Evolutionary conservation across 2,113 vertebrate species (phyloP), one percentile per base, ranked within the genome.

Genomic region (Spea multiplicata): DNA sequence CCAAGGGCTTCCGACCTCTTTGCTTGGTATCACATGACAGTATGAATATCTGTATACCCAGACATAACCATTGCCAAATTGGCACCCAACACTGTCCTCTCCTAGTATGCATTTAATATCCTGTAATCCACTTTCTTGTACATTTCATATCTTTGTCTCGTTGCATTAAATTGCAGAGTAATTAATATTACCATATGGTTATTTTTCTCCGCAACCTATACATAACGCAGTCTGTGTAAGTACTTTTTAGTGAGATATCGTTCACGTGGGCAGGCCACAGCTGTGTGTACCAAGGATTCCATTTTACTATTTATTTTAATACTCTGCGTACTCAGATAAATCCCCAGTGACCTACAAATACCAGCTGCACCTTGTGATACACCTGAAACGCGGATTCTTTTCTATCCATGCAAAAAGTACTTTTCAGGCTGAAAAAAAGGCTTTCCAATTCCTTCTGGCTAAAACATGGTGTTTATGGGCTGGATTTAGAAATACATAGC

Each of bases 281-380:
- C 76, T 78, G 76, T 78, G 76, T 78, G 76, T 78, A 78, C 61
- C 69, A 50, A 72, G 69, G 55, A 69, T 78, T 66, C 76, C 59
- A 72, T 71, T 55, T 66, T 53, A 78, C 16, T 48, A 72, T 78
- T 78, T 78, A 78, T 78, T 78, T 78, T 78, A 62, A 78, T 72
- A 78, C 72, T 72, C 59, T 30, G 69, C 69, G 59, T 72, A 71
- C 76, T 66, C 76, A 72, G 76, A 69, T 66, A 78, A 78, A 71
- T 66, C 61, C 76, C 76, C 9, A 66, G 76, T 66, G 76, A 61
- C 59, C 69, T 72, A 72, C 46, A 72, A 78, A 77, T 77, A 77
- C 65, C 68, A 45, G 69, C 52, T 14, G 66, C 50, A 53, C 45
- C 46, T 53, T 13, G 45, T 50, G 55, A 78, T 55, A 65, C 57